Conservation (phyloP, 2,888 invertebrate species). For the Perizoma affinitatum region DNA sequence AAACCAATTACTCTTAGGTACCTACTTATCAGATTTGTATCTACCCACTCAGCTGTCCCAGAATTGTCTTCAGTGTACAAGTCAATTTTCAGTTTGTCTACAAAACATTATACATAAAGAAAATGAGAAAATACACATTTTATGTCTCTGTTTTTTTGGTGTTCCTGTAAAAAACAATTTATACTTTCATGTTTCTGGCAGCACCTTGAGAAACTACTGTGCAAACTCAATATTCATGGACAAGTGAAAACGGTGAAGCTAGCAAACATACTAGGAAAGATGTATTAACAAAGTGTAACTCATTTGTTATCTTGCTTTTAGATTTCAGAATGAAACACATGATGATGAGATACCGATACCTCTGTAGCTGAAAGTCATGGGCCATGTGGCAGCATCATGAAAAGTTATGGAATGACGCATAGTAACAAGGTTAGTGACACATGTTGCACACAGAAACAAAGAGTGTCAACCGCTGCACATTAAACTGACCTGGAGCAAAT, state of each 20-base stretch:
- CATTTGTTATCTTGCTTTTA: conserved; percentile 4
- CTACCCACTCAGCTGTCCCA: too few relatives aligned
- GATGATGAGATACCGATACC: conserved; percentile 41
- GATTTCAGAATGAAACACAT: conserved; percentile 35
- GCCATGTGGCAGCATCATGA: conserved; percentile 48
- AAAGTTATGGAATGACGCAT: conserved; percentile 47
- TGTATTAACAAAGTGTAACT: conserved; percentile 14
- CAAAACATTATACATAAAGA: too few relatives aligned
- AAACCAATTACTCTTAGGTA: too few relatives aligned
- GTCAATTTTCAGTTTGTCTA: too few relatives aligned
- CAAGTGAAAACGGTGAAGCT: conserved; percentile 22
- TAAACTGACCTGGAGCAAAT: conserved; percentile 83
- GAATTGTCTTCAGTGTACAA: too few relatives aligned
- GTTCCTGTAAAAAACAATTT: too few relatives aligned
- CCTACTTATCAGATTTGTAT: too few relatives aligned
- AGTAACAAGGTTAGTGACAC: conserved; percentile 77
- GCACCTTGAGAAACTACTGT: conserved; percentile 7
- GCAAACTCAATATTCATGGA: conserved; percentile 2
- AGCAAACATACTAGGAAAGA: conserved; percentile 25
- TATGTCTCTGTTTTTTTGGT: too few relatives aligned
- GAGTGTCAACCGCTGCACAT: conserved; percentile 77
- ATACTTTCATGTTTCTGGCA: too few relatives aligned
- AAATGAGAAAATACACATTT: too few relatives aligned
- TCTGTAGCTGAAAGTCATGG: conserved; percentile 59
- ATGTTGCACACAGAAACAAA: conserved; percentile 77